Base-by-base conservation (phyloP, 2,797 vertebrate species). In the Cetoscarus ocellatus region DNA sequence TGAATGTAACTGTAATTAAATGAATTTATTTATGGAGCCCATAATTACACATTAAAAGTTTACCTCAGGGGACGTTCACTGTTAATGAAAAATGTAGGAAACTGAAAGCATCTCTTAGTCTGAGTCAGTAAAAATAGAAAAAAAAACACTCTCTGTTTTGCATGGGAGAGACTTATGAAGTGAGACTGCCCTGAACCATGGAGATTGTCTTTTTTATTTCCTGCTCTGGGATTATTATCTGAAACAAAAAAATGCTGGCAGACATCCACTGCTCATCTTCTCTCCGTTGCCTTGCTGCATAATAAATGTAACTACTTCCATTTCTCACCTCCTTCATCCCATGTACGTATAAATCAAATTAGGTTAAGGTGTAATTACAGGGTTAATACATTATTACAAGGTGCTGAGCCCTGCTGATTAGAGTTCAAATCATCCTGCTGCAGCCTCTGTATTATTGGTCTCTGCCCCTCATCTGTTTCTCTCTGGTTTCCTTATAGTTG, bases 151-250 rank as follows among this genome's bases (percentile, higher is more conserved):
- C 52, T 52, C 15, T 47, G 6, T 19, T 62, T 27, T n/a, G 5
- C 9, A 38, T 36, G 10, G 5, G 13, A 50, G 44, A 15, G 45
- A 38, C 43, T 14, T 59, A 39, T 52, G 40, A 44, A 9, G 15
- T 5, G 2, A 9, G 11, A 51, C 39, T 6, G 0, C 48, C 19
- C 19, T 8, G 3, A 63, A 51, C 71, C 44, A 40, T 18, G 0
- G 1, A 36, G 11, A 54, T 59, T 8, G 3, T 48, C n/a, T n/a
- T n/a, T 19, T 38, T 58, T 48, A 54, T 51, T 45, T 56, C 43
- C 55, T 60, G 43, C 56, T 56, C 14, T 7, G 27, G 7, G 27
- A 40, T 61, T 51, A 51, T 61, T 61, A 56, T 45, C 9, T 11
- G 27, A 54, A 39, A 3, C 15, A 7, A 38, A 51, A n/a, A 36